These are phyloP conservation scores for Ptychobarbus kaznakovi DNA, from an alignment of 2,797 vertebrate genomes.

Conservation along the genomic window DNA sequence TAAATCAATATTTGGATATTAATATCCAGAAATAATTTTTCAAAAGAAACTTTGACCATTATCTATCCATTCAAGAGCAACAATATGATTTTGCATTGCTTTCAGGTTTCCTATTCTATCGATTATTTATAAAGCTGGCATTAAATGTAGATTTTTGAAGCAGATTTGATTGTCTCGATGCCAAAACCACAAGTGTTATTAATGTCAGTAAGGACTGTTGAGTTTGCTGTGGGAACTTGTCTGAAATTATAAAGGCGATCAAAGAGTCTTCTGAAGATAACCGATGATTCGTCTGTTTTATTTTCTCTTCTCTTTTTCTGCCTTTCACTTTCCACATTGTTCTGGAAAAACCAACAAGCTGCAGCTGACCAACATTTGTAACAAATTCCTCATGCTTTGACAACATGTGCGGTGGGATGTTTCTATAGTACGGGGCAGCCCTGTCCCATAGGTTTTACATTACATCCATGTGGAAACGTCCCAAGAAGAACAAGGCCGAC, in stretches of 20 bases:
- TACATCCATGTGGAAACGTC: constrained; percentile 73
- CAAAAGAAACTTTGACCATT: not conserved
- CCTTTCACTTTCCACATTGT: constrained; percentile 53
- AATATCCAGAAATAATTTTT: not conserved
- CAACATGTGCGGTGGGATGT: constrained; percentile 76
- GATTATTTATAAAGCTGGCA: not conserved
- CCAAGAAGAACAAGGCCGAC: constrained; percentile 69
- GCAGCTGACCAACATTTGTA: constrained; percentile 85
- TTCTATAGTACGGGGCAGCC: constrained; percentile 58
- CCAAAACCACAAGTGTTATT: constrained; percentile 25
- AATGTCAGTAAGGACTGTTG: not conserved
- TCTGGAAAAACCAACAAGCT: constrained; percentile 54
- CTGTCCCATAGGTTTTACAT: constrained; percentile 80
- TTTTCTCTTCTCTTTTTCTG: constrained; percentile 28
- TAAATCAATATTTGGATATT: not conserved
- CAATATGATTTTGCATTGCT: not conserved
- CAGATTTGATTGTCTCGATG: not conserved
- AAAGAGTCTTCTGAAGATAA: constrained; percentile 70
- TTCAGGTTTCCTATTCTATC: not conserved
- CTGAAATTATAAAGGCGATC: constrained; percentile 71
- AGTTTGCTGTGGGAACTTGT: constrained; percentile 37
- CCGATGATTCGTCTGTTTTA: constrained; percentile 71
- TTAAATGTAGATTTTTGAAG: not conserved
- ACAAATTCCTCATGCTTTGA: constrained; percentile 82
- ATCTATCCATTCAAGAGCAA: not conserved